Evolutionary conservation across 2,888 invertebrate genomes (phyloP).

Genomic region (Dolichomitus sp.): DNA sequence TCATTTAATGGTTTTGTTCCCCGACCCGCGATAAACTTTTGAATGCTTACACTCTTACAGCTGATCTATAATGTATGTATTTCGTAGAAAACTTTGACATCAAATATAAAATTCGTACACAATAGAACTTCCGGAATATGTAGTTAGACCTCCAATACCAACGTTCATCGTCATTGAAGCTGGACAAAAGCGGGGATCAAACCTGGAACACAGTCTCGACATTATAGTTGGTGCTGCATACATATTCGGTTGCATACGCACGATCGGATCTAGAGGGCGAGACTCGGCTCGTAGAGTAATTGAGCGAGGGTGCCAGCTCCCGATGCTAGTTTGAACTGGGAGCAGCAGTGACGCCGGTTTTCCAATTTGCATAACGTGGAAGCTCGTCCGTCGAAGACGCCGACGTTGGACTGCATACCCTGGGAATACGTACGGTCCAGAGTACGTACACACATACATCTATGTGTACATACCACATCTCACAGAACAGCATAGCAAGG

Average conservation of each 20-base stretch:
- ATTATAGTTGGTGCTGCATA: not conserved
- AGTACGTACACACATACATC: not conserved
- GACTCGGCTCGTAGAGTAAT: slow-evolving; percentile 74
- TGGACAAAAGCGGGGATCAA: not conserved
- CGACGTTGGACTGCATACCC: slow-evolving; percentile 70
- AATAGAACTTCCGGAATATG: not conserved
- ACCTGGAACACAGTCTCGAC: not conserved
- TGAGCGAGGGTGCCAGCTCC: slow-evolving; percentile 69
- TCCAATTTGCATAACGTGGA: slow-evolving; percentile 77
- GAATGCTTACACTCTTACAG: no score
- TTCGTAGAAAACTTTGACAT: not conserved
- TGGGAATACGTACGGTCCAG: slow-evolving; percentile 73
- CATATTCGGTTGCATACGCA: slow-evolving; percentile 52
- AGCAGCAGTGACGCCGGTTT: slow-evolving; percentile 69
- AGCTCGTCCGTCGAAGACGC: slow-evolving; percentile 72
- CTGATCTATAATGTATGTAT: no score
- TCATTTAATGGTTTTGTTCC: no score
- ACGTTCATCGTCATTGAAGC: not conserved
- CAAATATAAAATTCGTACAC: not conserved
- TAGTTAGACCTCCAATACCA: not conserved
- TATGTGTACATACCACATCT: slow-evolving; percentile 12
- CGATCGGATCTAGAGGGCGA: slow-evolving; percentile 25
- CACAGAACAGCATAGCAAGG: slow-evolving; percentile 28
- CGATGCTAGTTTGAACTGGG: slow-evolving; percentile 43
- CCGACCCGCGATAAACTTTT: no score